Evolutionary conservation across 2,888 invertebrate genomes (phyloP), one percentile per base, ranked within the genome.

Genomic region (Erebia epiphron): DNA sequence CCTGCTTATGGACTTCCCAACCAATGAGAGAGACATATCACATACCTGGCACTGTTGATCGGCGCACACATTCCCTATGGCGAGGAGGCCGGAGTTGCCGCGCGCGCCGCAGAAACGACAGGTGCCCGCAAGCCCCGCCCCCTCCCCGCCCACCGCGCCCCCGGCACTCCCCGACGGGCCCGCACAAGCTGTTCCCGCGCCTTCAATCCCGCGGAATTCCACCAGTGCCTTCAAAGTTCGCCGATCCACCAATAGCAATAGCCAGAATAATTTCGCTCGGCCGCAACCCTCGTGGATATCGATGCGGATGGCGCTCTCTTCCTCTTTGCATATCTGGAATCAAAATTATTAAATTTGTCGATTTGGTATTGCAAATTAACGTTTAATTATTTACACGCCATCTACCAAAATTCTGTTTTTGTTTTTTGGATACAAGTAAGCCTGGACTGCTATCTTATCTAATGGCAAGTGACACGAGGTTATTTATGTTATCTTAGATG

Each of bases 201-300:
- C 86, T 1, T 95, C 94, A 68, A 95, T 90, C 11, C 96, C 97
- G 43, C 99, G 95, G 86, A 99, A 98, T 87, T 99, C 99, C 0
- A 97, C 96, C 79, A 98, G 89, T 0, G 97, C 97, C 86, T 99
- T 99, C 16, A 99, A 91, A 0, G 99, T 99, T 78, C 97, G 96
- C 0, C 98, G 97, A 85, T 99, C 99, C 0, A 99, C 98, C 26
- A 99, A 91, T 0, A 98, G 96, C 80, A 99, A 93, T 8, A 99
- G 94, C 98, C 99, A 99, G 88, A 98, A 98, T 7, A 99, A 93
- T 88, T 99, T 99, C 1, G 98, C 98, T 52, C 99, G 95, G 0
- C 99, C 99, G 85, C 99, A 99, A 0, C 97, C 97, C 89, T 98
- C 99, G 88, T 99, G 99, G n/a, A 99, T 95, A 88, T 99, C 99